Evolutionary conservation across 1,140 invertebrate genomes (phyloP).

Genomic region (Neodiprion lecontei): DNA sequence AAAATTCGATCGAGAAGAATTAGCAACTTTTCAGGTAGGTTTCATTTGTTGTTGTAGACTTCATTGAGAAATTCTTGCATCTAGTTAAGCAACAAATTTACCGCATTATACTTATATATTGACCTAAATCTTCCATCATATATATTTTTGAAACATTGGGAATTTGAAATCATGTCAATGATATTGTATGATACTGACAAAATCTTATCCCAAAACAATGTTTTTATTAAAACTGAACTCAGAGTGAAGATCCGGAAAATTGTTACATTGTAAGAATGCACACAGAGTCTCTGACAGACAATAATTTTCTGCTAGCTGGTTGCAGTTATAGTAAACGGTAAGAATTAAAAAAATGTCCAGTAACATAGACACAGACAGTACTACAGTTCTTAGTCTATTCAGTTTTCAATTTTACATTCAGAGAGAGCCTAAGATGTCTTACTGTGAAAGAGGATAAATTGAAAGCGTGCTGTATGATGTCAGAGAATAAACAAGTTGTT

Average conservation of each 20-base stretch:
- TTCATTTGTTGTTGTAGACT: no score
- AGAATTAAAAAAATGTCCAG: neutral
- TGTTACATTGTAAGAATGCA: constrained; percentile 69
- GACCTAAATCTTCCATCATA: neutral
- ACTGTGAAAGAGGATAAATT: constrained; percentile 61
- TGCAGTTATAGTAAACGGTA: constrained; percentile 67
- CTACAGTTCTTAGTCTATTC: neutral
- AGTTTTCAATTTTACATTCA: constrained; percentile 33
- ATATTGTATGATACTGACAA: no score
- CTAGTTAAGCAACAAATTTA: constrained; percentile 7
- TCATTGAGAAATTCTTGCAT: no score
- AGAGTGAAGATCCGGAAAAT: constrained; percentile 68
- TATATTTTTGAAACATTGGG: constrained; percentile 3
- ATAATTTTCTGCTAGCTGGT: constrained; percentile 67
- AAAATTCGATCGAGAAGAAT: constrained; percentile 64
- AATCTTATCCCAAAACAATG: neutral
- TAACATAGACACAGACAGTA: neutral
- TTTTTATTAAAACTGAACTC: constrained; percentile 25
- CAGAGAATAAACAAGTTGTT: constrained; percentile 71
- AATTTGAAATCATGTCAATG: no score
- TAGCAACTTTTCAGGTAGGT: constrained; percentile 37
- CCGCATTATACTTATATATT: neutral
- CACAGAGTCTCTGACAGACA: constrained; percentile 41
- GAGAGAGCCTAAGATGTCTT: constrained; percentile 67
- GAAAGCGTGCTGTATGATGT: constrained; percentile 62